Evolutionary conservation across 2,888 invertebrate species (phyloP), one percentile per base, ranked within the genome.

Genomic region (Chloromyia formosa): DNA sequence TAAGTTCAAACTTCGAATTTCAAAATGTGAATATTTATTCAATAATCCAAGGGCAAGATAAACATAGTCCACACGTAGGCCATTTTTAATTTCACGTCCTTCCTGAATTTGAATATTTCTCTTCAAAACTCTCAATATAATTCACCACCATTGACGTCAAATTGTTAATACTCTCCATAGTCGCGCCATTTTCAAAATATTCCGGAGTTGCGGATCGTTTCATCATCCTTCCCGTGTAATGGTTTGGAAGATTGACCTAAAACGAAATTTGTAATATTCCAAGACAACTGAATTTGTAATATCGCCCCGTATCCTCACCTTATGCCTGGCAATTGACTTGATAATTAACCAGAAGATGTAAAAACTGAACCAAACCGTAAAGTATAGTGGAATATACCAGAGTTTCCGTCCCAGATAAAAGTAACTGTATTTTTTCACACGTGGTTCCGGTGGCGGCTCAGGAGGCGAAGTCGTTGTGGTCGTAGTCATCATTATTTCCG

Each of bases 331-430:
- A 77, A 92, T 88, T 12, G 91, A 90, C 82, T 91, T 91, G 23
- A 91, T 81, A 76, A 92, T 90, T 23, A 92, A 82, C 75, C 90
- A 89, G 0, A 89, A 87, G 0, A 91, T 88, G 80, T 92, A 92
- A 78, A 91, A 87, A 77, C 83, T 83, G 74, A 86, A 86, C 84
- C 84, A 92, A 7, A 91, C 88, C 73, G 91, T 91, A 80, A 92
- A 92, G 82, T 91, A 91, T 60, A 92, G 82, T 0, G 92, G 92
- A 74, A 91, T 87, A 81, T 91, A 92, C 91, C 91, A 92, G 1
- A 92, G 84, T 79, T 91, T 91, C 75, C 90, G 87, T 0, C 91
- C 91, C 77, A 91, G 87, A 80, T 89, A 91, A 80, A 91, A 91
- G 82, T 91, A 91, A 79, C 90, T 90, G 83, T 91, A 90, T 79